Evolutionary conservation across 2,888 invertebrate species (phyloP), one percentile per base, ranked within the genome.

Genomic region (Bugulina stolonifera): DNA sequence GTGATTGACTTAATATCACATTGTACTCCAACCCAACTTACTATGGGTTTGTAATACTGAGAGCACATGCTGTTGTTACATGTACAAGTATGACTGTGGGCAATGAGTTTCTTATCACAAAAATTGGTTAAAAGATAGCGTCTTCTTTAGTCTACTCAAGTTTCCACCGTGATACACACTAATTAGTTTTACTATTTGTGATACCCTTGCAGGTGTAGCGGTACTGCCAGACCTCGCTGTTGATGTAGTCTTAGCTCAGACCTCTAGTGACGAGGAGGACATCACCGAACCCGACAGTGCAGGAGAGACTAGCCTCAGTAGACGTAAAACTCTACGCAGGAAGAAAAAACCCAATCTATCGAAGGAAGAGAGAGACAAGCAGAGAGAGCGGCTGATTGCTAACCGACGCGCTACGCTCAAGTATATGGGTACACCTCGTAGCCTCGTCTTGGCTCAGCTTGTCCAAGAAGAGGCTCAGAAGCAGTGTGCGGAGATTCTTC

Each of bases 391-490:
- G 34, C 25, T 64, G 64, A 64, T 64, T 3, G 32, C 27, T n/a
- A 22, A 32, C 3, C 22, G 64, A 5, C 27, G 64, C 2, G 14
- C 64, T 23, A 64, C 27, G 10, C 64, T 64, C 5, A 64, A 64
- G 34, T 64, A 64, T 32, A 64, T 64, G 64, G 64, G 64, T 3
- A 64, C 64, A 3, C 64, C 64, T 18, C 64, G 64, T 32, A 64
- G 64, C n/a, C 64, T 64, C 5, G 64, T 64, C 2, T 32, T 64
- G 5, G 64, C 64, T 32, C 64, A 64, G 32, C 32, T 64, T 3
- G 32, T 64, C 64, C 64, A 64, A n/a, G 64, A 64, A 34, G 64
- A 64, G 64, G 64, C 64, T 14, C 64, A 64, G 64, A 64, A 64
- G 32, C 64, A 64, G 32, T 64, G 64, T 32, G 64, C 64, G 25